phyloP scores from a whole-genome alignment of 1,140 invertebrate species.

The Sesamia nonagrioides region DNA sequence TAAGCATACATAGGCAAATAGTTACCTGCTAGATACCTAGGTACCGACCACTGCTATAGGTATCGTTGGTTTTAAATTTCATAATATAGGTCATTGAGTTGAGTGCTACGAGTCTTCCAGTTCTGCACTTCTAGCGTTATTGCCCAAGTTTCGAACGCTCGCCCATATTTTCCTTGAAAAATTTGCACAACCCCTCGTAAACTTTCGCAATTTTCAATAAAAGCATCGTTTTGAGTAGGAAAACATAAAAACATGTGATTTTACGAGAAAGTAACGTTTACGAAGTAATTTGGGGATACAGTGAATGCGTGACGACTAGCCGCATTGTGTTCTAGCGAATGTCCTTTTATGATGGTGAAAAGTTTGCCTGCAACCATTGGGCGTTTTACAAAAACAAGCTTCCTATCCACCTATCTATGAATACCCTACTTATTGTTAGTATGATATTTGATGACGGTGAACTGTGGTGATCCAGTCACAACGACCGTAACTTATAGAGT shows the following conservation, averaged over 20 bases:
- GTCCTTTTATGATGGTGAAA: constrained; percentile 9
- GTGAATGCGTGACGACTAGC: background rate
- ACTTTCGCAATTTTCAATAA: constrained; percentile 46
- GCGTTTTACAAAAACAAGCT: background rate
- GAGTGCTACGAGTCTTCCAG: constrained; percentile 23
- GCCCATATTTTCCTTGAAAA: constrained; percentile 48
- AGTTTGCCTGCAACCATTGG: background rate
- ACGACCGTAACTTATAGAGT: too few species aligned
- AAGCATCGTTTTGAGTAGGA: constrained; percentile 38
- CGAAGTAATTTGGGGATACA: background rate
- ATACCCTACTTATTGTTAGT: too few species aligned
- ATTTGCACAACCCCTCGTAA: constrained; percentile 27
- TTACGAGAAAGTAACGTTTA: background rate
- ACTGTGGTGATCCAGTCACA: too few species aligned
- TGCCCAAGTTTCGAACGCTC: constrained; percentile 39
- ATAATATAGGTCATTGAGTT: constrained; percentile 1
- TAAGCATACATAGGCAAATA: too few species aligned
- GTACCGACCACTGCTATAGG: background rate
- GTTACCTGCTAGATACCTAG: background rate
- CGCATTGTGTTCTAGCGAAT: background rate
- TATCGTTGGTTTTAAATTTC: constrained; percentile 6
- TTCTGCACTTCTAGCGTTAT: constrained; percentile 29
- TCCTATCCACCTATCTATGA: too few species aligned
- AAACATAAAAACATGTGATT: constrained; percentile 10
- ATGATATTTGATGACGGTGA: too few species aligned